Evolutionary conservation across 2,888 invertebrate genomes (phyloP), one percentile per base, ranked within the genome.

Genomic region (Theretra japonica): DNA sequence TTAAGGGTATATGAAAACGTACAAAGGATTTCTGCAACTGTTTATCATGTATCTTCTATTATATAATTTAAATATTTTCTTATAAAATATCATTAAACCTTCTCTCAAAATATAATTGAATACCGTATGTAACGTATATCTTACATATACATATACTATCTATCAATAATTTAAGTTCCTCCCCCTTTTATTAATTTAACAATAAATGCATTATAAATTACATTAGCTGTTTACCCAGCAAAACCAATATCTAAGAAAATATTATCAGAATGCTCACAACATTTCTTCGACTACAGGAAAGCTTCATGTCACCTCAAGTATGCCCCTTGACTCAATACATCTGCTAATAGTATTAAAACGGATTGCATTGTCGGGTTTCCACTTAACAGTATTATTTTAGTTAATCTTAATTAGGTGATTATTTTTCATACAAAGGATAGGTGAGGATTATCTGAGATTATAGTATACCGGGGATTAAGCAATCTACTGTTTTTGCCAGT

Each of bases 281-380:
- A 21, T 23, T 65, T 23, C 65, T 48, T 48, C 30, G n/a, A n/a
- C 17, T 15, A 48, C 7, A 33, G 62, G 21, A 76, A 77, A 70
- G 57, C 68, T 41, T 57, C 30, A 72, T 73, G 75, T 75, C 72
- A 74, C 57, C 56, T 70, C 41, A 76, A 76, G 78, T 76, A n/a
- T 53, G 53, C 53, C n/a, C 70, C 72, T 78, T 73, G 77, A 80
- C 78, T 21, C 77, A 80, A 83, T 84, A 82, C 81, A 80, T 82
- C 83, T 79, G 81, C 83, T 87, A 86, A 88, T 86, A 83, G 83
- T 78, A 87, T 89, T 88, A 86, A 79, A 84, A 80, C 74, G 83
- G 88, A 86, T 85, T 83, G 79, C 77, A 78, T 85, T 82, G 84
- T 83, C 85, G 82, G 90, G 90, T 83, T 90, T 91, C 90, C 15